Evolutionary conservation across 2,113 vertebrate species (phyloP), one percentile per base, ranked within the genome.

Genomic region (Plestiodon gilberti): DNA sequence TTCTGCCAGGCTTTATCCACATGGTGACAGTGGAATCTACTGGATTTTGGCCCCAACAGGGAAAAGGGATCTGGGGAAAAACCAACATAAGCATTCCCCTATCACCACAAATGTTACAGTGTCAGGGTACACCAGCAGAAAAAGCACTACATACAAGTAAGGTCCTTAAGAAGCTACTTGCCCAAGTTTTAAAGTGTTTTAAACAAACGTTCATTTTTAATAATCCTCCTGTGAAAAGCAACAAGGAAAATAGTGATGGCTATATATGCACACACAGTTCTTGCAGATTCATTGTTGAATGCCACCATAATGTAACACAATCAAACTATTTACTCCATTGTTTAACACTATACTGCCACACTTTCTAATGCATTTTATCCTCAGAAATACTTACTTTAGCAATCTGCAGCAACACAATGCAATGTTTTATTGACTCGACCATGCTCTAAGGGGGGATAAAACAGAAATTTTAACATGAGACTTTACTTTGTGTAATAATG

Each of bases 401-500:
- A 94, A 99, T 99, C 95, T 99, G 99, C 94, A 99, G 98, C 94
- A 99, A 97, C 93, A 99, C 99, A 94, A 99, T 99, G 97, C 99
- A 99, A 96, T 99, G 99, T 96, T 99, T 99, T 97, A 99, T 99
- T 96, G 99, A 99, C 93, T 99, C 99, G 97, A 99, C 98, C 99
- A 99, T 99, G 97, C 97, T 98, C 99, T 99, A 96, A 81, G 87
- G 91, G 95, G 94, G 95, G 94, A 96, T 85, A 89, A 80, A 92
- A 90, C 71, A 95, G 67, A 83, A 9, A 4, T 62, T 59, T 87
- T 86, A 86, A 20, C 8, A 88, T 92, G 81, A 40, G 69, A 80
- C 35, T 85, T 15, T 25, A 40, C 33, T 40, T 18, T 4, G 61
- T 61, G 10, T 25, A 52, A 86, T 75, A 23, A 55, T 70, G 35